Evolutionary conservation across 2,797 vertebrate genomes (phyloP).

Genomic region (Silurus aristotelis): DNA sequence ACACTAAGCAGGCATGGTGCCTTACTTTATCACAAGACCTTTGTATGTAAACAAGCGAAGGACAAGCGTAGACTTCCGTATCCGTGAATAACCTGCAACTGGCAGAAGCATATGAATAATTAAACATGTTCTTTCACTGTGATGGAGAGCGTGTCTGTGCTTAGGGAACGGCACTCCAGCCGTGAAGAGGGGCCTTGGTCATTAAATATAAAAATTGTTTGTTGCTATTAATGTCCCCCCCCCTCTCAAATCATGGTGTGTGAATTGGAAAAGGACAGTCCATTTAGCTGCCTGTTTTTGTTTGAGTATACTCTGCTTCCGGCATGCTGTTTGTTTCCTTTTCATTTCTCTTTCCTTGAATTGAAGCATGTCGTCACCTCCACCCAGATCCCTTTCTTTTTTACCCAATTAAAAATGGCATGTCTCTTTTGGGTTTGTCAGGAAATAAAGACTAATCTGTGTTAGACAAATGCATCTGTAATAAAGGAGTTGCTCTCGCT

Average conservation of each 20-base stretch:
- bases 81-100: conserved; percentile 64
- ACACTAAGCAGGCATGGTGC: conserved; percentile 55
- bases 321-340: conserved; percentile 26
- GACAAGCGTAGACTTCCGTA: conserved; percentile 35
- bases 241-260: too few species aligned
- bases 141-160: conserved; percentile 64
- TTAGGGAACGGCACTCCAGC: conserved; percentile 61
- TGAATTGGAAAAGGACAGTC: background rate
- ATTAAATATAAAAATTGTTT: conserved; percentile 76
- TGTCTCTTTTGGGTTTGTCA: conserved; percentile 11
- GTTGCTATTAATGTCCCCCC: conserved; percentile 55
- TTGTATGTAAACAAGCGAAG: conserved; percentile 65
- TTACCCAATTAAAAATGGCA: conserved; percentile 2
- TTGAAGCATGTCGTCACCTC: conserved; percentile 13
- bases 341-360: conserved; percentile 29
- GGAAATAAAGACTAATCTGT: conserved; percentile 42
- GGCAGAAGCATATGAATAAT: conserved; percentile 73
- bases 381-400: background rate
- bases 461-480: conserved; percentile 45
- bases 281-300: conserved; percentile 14
- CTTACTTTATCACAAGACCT: conserved; percentile 66
- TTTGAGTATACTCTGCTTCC: background rate
- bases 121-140: conserved; percentile 65
- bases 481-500: conserved; percentile 35
- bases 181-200: conserved; percentile 54